Evolutionary conservation across 2,113 vertebrate genomes (phyloP), one percentile per base, ranked within the genome.

Genomic region (Ovibos moschatus): DNA sequence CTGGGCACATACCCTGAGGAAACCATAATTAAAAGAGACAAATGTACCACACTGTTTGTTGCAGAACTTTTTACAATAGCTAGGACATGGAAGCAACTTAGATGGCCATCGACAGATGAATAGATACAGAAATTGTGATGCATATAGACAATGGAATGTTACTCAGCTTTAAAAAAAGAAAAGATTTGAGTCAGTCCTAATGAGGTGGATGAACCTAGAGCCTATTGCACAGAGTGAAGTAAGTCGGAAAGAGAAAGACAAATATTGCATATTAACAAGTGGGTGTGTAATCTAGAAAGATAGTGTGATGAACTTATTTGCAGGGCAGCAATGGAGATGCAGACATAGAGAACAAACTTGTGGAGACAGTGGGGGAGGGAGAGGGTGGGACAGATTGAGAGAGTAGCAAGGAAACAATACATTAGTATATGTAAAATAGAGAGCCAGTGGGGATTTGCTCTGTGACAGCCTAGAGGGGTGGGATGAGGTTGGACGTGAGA

Each of bases 401-500:
- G 23, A 43, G 23, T 43, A 15, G 36, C 12, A 14, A 3, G 12
- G 23, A 76, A 27, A 76, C 36, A 43, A 43, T 43, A 43, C 5
- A 27, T 76, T 3, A 43, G 23, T 12, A 76, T 43, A 27, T 27
- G 23, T 76, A 76, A 15, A 76, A 76, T 27, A 43, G 36, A 43
- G 12, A 74, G 71, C 40, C 71, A 43, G 71, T 76, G 23, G 71
- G 71, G 12, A 43, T 76, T 27, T 76, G 71, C 23, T 76, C 40
- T 27, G 71, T 15, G 40, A 43, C 40, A 43, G 13, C 36, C 40
- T 76, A 27, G 19, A 74, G 40, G 40, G 12, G 6, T 43, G 40
- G 12, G 10, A 40, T 40, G 2, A 36, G 5, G n/a, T 23, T 11
- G n/a, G n/a, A 74, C 0, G 2, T 74, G 67, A 5, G n/a, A 74